These are phyloP conservation scores for Rhinogobio ventralis DNA, from an alignment of 2,797 vertebrate genomes.

Conservation along the genomic window DNA sequence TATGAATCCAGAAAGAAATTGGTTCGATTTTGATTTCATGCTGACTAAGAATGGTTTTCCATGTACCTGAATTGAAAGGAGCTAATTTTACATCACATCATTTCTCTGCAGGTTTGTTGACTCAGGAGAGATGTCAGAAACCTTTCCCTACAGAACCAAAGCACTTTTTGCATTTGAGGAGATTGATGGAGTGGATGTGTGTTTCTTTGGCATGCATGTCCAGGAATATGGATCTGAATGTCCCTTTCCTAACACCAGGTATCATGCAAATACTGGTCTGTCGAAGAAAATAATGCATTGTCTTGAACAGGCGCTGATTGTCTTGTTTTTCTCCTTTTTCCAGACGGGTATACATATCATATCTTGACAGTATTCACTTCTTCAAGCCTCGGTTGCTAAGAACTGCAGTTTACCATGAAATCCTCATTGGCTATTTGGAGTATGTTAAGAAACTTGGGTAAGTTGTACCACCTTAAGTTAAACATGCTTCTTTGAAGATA, in stretches of 20 bases:
- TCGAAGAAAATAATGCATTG: background rate
- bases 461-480: slow-evolving; percentile 46
- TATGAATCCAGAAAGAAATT: background rate
- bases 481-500: background rate
- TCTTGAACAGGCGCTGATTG: background rate
- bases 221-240: slow-evolving; percentile 97
- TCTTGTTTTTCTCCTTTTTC: slow-evolving; percentile 11
- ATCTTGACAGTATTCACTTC: slow-evolving; percentile 99
- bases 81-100: background rate
- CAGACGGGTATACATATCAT: slow-evolving; percentile 98
- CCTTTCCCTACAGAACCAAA: slow-evolving; percentile 98
- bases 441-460: slow-evolving; percentile 98
- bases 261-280: slow-evolving; percentile 29
- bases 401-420: slow-evolving; percentile 97
- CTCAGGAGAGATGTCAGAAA: slow-evolving; percentile 92
- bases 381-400: slow-evolving; percentile 93
- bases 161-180: slow-evolving; percentile 99
- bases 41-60: background rate
- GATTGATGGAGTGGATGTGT: slow-evolving; percentile 96
- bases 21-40: background rate
- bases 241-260: slow-evolving; percentile 95
- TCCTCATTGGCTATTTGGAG: slow-evolving; percentile 96
- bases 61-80: background rate
- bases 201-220: slow-evolving; percentile 99
- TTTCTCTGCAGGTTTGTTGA: slow-evolving; percentile 89